A percentile compares a stretch with the other conserved stretches of the same genome.
phyloP scores from a whole-genome alignment of 2,888 invertebrate species.

The Mythimna pallens region DNA sequence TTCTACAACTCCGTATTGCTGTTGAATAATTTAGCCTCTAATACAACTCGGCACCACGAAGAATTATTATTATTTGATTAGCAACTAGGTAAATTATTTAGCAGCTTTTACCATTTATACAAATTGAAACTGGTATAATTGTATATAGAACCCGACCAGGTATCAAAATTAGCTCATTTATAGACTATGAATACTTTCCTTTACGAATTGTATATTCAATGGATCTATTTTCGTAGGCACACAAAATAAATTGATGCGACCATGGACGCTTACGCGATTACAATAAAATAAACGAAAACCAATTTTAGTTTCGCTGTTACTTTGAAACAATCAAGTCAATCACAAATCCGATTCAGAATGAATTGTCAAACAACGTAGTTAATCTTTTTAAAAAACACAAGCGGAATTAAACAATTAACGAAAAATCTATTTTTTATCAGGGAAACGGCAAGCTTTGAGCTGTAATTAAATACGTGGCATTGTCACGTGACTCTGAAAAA shows the following conservation, averaged over 20 bases:
- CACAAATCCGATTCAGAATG: slow-evolving; percentile 26
- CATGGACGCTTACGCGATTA: slow-evolving; percentile 27
- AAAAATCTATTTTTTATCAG: background rate
- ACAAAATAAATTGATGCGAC: slow-evolving; percentile 36
- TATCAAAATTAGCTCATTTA: slow-evolving; percentile 14
- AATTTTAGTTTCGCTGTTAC: slow-evolving; percentile 35
- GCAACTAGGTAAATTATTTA: slow-evolving; percentile 18
- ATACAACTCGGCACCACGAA: slow-evolving; percentile 1
- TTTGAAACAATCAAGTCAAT: slow-evolving; percentile 50
- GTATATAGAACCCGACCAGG: slow-evolving; percentile 1
- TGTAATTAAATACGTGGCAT: slow-evolving; percentile 50
- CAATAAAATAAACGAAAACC: slow-evolving; percentile 50
- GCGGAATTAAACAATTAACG: slow-evolving; percentile 11
- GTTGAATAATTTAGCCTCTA: slow-evolving; percentile 22
- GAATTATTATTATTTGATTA: slow-evolving; percentile 39
- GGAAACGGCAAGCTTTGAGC: background rate
- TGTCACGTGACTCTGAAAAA: slow-evolving; percentile 41
- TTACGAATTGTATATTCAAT: slow-evolving; percentile 14
- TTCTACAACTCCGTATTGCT: background rate
- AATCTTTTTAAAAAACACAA: slow-evolving; percentile 34
- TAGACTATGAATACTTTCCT: slow-evolving; percentile 1
- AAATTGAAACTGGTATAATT: slow-evolving; percentile 3
- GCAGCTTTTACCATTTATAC: slow-evolving; percentile 9
- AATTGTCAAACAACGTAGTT: slow-evolving; percentile 30
- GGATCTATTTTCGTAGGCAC: slow-evolving; percentile 31